Evolutionary conservation across 2,797 vertebrate species (phyloP).

Genomic region (Lerista edwardsae): DNA sequence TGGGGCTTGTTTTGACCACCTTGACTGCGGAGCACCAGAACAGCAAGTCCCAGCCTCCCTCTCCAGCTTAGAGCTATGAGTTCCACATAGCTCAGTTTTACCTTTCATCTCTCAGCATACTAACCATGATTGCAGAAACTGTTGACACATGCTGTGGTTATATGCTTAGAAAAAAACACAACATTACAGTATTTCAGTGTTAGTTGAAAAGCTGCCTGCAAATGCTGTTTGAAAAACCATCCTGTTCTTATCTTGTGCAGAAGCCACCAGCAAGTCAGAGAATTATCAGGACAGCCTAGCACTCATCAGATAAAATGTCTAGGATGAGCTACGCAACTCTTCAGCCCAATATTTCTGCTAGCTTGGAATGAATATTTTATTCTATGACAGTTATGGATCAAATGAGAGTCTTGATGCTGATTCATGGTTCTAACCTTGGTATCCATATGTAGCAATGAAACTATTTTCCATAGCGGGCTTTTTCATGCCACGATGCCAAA

Average conservation of each 20-base stretch:
- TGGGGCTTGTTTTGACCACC: no score
- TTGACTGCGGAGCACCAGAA: no score
- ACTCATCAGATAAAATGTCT: not conserved
- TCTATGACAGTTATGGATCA: not conserved
- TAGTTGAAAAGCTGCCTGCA: not conserved
- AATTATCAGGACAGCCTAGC: not conserved
- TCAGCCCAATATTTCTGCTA: not conserved
- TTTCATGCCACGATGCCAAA: conserved; percentile 2
- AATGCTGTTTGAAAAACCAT: not conserved
- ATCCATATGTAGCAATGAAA: conserved; percentile 3
- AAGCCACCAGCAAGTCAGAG: not conserved
- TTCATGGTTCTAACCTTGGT: not conserved
- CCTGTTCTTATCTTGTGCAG: not conserved
- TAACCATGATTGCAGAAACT: no score
- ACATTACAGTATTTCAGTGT: not conserved
- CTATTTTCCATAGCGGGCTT: not conserved
- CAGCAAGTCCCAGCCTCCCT: no score
- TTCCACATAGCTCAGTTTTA: no score
- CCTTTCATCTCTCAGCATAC: no score
- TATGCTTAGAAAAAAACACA: no score
- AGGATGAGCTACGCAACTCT: not conserved
- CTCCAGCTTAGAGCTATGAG: no score
- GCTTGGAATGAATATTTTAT: not conserved
- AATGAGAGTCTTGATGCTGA: not conserved
- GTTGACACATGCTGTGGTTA: no score